Evolutionary conservation across 2,888 invertebrate species (phyloP).

Genomic region (Phyllotreta cruciferae): DNA sequence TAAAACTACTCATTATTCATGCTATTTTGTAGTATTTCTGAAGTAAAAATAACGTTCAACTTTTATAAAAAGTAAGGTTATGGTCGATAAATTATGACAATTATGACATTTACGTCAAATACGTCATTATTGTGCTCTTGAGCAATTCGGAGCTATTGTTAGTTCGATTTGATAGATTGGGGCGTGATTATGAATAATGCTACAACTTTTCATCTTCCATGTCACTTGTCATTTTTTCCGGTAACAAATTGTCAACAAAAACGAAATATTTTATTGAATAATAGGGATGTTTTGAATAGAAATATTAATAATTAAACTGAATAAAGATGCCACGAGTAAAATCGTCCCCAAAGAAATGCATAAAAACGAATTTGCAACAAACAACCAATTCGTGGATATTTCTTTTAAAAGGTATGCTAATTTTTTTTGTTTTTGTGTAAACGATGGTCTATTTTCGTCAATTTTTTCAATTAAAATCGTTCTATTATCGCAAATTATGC

Average conservation of each 20-base stretch:
- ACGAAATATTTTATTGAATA: not conserved
- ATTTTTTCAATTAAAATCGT: not conserved
- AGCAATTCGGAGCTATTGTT: too few species aligned
- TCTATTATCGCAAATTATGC: not conserved
- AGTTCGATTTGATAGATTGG: too few species aligned
- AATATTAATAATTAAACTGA: not conserved
- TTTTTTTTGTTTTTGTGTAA: conserved; percentile 23
- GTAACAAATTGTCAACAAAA: too few species aligned
- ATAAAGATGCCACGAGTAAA: conserved; percentile 65
- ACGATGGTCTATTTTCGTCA: conserved; percentile 24
- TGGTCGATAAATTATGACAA: too few species aligned
- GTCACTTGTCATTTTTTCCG: too few species aligned
- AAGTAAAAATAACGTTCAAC: too few species aligned
- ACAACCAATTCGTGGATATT: conserved; percentile 74
- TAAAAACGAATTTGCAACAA: conserved; percentile 64
- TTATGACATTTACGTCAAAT: too few species aligned
- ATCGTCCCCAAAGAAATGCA: conserved; percentile 64
- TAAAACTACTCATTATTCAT: conserved; percentile 12
- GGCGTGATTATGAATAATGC: too few species aligned
- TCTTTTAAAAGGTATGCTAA: conserved; percentile 67
- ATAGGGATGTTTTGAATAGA: conserved; percentile 26
- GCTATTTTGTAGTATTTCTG: not conserved
- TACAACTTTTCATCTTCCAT: too few species aligned
- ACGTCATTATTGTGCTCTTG: too few species aligned
- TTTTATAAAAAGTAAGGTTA: too few species aligned